These are phyloP conservation scores for Larimichthys polyactis DNA, from an alignment of 2,113 vertebrate species.

Conservation along the genomic window DNA sequence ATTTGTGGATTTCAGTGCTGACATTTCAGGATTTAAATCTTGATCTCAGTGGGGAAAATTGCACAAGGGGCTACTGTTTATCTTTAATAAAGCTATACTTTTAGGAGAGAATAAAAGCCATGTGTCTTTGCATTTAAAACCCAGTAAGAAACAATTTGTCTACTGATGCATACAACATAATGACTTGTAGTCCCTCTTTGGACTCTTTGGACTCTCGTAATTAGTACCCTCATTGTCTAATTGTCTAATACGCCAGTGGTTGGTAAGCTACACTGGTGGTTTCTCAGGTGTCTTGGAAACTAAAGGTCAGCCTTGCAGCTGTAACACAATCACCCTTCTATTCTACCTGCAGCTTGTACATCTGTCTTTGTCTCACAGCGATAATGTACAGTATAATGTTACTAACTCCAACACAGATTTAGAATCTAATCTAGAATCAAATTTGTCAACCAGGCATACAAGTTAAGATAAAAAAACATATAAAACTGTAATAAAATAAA, in stretches of 20 bases:
- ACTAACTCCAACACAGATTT: neutral
- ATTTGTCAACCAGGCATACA: too few relatives aligned
- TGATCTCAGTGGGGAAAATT: neutral
- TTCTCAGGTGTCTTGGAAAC: conserved; percentile 62
- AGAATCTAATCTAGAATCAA: neutral
- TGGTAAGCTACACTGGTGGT: neutral
- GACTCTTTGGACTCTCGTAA: conserved; percentile 2
- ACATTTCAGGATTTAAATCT: neutral
- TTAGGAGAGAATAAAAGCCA: neutral
- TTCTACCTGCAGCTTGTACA: conserved; percentile 1
- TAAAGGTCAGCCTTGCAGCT: conserved; percentile 42
- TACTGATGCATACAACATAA: neutral
- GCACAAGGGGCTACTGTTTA: neutral
- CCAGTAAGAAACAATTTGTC: neutral
- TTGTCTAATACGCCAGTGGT: neutral
- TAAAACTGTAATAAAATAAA: too few relatives aligned
- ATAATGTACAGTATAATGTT: neutral
- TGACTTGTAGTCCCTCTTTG: neutral
- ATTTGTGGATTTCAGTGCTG: neutral
- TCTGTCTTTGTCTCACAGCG: neutral
- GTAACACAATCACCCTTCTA: conserved; percentile 49
- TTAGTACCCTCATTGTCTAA: conserved; percentile 2
- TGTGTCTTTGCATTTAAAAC: neutral
- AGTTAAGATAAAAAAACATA: too few relatives aligned
- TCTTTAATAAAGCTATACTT: neutral